These are phyloP conservation scores for Phoeniculus purpureus DNA, from an alignment of 2,797 vertebrate species.

Conservation along the genomic window DNA sequence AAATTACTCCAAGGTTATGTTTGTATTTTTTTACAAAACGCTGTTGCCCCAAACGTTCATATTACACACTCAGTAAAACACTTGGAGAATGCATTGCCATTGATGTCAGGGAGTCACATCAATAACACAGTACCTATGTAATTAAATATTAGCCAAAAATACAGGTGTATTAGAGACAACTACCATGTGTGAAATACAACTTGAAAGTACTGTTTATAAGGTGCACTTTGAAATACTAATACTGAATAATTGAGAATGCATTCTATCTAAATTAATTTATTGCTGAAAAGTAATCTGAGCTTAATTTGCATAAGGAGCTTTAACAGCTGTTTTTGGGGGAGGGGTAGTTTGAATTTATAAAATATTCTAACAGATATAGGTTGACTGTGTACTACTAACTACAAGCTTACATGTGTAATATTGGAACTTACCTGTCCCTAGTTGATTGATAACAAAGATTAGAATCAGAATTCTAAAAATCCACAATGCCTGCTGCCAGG, in stretches of 20 bases:
- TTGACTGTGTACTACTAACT: not conserved
- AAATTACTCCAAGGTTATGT: not conserved
- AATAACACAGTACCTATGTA: not conserved
- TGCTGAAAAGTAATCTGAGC: not conserved
- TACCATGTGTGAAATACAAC: not conserved
- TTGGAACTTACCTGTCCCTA: not conserved
- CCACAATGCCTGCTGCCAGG: not conserved
- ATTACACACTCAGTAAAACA: not conserved
- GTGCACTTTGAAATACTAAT: not conserved
- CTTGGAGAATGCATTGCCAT: not conserved
- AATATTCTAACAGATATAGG: not conserved
- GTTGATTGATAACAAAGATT: not conserved
- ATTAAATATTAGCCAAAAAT: not conserved
- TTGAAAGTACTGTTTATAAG: not conserved
- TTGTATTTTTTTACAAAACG: not conserved
- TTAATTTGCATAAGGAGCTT: not conserved
- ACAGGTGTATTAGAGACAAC: not conserved
- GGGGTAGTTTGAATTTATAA: not conserved
- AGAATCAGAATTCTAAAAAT: not conserved
- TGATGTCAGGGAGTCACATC: not conserved
- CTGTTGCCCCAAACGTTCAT: not conserved
- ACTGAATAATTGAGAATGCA: not conserved
- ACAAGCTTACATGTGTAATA: not conserved
- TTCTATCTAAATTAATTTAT: not conserved
- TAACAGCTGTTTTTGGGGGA: not conserved